These are phyloP conservation scores for Odontamblyopus rebecca DNA, from an alignment of 2,797 vertebrate species.

Conservation along the genomic window DNA sequence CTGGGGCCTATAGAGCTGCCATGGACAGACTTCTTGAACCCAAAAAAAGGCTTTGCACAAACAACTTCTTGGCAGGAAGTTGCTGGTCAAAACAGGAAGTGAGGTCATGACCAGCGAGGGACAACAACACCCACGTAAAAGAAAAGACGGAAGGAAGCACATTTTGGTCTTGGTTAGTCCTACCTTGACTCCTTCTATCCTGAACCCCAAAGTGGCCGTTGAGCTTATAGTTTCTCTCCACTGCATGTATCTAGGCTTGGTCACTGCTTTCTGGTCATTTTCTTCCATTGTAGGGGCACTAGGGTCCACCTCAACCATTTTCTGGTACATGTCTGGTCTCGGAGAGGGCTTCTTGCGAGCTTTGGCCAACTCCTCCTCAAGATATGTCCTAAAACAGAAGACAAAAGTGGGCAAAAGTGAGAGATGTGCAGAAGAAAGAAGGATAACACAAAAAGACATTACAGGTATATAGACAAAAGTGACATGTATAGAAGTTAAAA, in stretches of 20 bases:
- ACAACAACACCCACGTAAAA: slow-evolving; percentile 32
- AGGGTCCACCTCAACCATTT: slow-evolving; percentile 95
- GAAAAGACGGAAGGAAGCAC: slow-evolving; percentile 55
- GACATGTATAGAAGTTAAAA: not conserved
- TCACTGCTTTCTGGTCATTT: slow-evolving; percentile 83
- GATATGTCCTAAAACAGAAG: slow-evolving; percentile 83
- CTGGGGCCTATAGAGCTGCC: slow-evolving; percentile 70
- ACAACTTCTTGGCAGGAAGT: slow-evolving; percentile 58
- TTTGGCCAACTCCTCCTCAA: slow-evolving; percentile 96
- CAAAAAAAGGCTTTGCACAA: slow-evolving; percentile 41
- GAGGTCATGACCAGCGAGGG: slow-evolving; percentile 43
- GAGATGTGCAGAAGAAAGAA: not conserved
- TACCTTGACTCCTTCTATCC: slow-evolving; percentile 99
- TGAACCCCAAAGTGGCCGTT: slow-evolving; percentile 91
- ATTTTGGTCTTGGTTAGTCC: slow-evolving; percentile 21
- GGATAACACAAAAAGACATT: not conserved
- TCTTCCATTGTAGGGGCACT: slow-evolving; percentile 87
- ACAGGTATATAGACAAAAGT: not conserved
- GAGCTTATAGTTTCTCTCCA: slow-evolving; percentile 99
- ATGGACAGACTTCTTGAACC: slow-evolving; percentile 65
- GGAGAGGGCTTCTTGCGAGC: slow-evolving; percentile 93
- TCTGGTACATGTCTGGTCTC: slow-evolving; percentile 98
- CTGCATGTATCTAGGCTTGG: slow-evolving; percentile 98
- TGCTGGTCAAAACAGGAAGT: slow-evolving; percentile 69
- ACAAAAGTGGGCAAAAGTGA: not conserved